These are phyloP conservation scores for Agrilus cyanescens DNA, from an alignment of 2,888 invertebrate genomes.

Conservation along the genomic window DNA sequence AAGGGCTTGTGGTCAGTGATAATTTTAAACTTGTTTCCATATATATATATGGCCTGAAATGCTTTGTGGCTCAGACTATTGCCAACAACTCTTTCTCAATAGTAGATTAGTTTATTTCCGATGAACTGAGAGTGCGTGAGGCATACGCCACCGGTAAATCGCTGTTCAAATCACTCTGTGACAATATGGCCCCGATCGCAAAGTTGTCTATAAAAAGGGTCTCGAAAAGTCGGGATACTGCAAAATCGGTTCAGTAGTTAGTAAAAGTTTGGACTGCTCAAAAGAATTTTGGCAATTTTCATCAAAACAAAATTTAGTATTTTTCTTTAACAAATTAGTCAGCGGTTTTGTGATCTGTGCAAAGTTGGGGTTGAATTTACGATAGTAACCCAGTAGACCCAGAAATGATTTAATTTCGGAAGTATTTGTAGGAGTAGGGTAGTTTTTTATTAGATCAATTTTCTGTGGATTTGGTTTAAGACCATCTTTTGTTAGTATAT, in stretches of 20 bases:
- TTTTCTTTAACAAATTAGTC: slow-evolving; percentile 16
- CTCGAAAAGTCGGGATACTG: too few species aligned
- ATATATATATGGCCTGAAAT: slow-evolving; percentile 29
- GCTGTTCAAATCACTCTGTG: slow-evolving; percentile 20
- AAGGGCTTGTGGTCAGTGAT: slow-evolving; percentile 26
- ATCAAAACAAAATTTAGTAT: slow-evolving; percentile 17
- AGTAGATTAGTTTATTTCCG: slow-evolving; percentile 27
- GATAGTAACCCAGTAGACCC: slow-evolving; percentile 25
- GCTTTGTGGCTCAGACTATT: slow-evolving; percentile 25
- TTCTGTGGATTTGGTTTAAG: slow-evolving; percentile 15
- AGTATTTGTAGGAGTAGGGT: too few species aligned
- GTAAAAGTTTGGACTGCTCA: slow-evolving; percentile 9
- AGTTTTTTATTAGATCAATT: slow-evolving; percentile 10
- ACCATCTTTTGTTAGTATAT: slow-evolving; percentile 13
- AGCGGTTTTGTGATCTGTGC: slow-evolving; percentile 19
- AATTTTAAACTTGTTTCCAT: slow-evolving; percentile 27
- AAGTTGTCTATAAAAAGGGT: slow-evolving; percentile 27
- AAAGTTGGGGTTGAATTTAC: slow-evolving; percentile 24
- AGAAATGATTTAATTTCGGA: slow-evolving; percentile 19
- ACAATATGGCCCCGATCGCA: slow-evolving; percentile 22
- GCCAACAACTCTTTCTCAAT: slow-evolving; percentile 29
- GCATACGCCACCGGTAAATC: slow-evolving; percentile 29
- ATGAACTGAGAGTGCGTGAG: slow-evolving; percentile 22
- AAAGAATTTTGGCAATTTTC: slow-evolving; percentile 9
- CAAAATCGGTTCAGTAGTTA: slow-evolving; percentile 14